Base-by-base conservation (phyloP, 1,140 invertebrate genomes). In the Sesamia nonagrioides region DNA sequence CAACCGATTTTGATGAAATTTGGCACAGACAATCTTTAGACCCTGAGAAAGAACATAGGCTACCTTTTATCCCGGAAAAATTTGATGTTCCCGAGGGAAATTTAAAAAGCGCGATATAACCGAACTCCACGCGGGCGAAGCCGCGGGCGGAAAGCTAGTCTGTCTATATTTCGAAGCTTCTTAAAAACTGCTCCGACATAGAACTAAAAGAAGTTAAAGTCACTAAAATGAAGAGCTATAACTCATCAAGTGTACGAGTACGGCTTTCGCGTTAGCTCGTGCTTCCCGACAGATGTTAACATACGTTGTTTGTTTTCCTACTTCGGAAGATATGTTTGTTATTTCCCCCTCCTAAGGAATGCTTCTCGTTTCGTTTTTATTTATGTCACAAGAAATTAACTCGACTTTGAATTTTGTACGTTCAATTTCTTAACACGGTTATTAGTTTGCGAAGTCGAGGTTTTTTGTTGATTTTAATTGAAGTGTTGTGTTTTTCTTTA, bases 281-380 rank as follows among this genome's bases (percentile, higher is more conserved):
- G 91, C 87, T 58, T 58, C 89, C 50, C 85, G 90, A 92, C 92
- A 94, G 92, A 93, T 94, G 92, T 92, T 91, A 94, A 93, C 92
- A 94, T 89, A 92, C 90, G 91, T 88, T 91, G 92, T 93, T 93
- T 94, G 92, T 94, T 92, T 92, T 92, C 90, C 87, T 91, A 90
- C 88, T 92, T 89, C 88, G 87, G 89, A 87, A 93, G 91, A 92
- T 92, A 92, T 93, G 91, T 92, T 91, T 94, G 89, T 91, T 92
- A 86, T 92, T 93, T 92, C 91, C 91, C 82, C 82, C 82, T 82
- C 63, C 48, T 42, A 79, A 79, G 86, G 86, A 85, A 86, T 77
- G 84, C 80, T 82, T 73, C 81, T 82, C 81, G 82, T 84, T 89
- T 84, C 87, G 78, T 86, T 92, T 89, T 93, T 93, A 94, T 94